phyloP scores from a whole-genome alignment of 2,797 vertebrate species.

The Notoglanidium macrostoma region DNA sequence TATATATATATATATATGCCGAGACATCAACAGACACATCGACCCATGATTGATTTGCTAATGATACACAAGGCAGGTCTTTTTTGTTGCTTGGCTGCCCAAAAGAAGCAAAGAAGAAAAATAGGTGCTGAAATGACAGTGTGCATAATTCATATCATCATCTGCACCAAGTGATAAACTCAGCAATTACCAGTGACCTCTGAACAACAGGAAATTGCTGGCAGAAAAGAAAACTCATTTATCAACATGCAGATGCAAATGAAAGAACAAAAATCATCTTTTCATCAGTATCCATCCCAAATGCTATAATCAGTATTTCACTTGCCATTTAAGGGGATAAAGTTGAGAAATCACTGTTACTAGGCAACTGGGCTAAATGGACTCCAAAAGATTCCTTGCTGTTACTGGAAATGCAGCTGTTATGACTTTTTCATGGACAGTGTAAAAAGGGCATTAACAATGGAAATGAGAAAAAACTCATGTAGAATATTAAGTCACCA shows the following conservation, averaged over 20 bases:
- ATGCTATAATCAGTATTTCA: background rate
- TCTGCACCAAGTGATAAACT: conserved; percentile 47
- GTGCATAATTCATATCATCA: conserved; percentile 60
- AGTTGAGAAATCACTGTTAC: background rate
- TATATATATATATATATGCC: too few species aligned
- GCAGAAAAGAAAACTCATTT: background rate
- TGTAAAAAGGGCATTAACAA: background rate
- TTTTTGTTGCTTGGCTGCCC: conserved; percentile 9
- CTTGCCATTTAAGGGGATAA: background rate
- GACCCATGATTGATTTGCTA: conserved; percentile 17
- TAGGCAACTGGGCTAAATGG: conserved; percentile 4
- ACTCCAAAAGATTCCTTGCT: conserved; percentile 15
- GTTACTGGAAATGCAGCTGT: background rate
- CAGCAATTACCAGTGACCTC: conserved; percentile 59
- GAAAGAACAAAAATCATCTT: background rate
- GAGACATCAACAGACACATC: background rate
- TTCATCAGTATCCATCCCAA: background rate
- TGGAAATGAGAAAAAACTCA: background rate
- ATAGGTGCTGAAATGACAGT: conserved; percentile 43
- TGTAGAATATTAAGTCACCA: background rate
- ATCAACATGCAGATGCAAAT: conserved; percentile 9
- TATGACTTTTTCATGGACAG: background rate
- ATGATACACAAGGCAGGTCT: conserved; percentile 7
- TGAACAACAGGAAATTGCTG: conserved; percentile 49
- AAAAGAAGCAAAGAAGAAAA: conserved; percentile 14